phyloP scores from a whole-genome alignment of 2,113 vertebrate species.

The Sebastes schlegelii region DNA sequence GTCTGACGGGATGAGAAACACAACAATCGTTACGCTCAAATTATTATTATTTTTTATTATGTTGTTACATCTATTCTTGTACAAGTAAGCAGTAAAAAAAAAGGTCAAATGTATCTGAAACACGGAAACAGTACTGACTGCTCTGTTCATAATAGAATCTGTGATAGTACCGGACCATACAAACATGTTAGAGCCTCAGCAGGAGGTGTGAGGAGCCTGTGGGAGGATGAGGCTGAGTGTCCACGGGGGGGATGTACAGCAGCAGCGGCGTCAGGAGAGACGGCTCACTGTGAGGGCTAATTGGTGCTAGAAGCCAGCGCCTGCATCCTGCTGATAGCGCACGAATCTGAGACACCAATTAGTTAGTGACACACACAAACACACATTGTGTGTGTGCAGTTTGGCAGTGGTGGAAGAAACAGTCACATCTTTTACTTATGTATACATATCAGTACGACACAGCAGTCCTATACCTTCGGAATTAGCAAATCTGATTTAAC shows the following conservation, averaged over 20 bases:
- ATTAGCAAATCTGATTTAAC: too few species aligned
- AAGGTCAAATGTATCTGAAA: too few species aligned
- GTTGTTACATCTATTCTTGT: too few species aligned
- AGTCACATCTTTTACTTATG: neutral
- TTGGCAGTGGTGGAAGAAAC: neutral
- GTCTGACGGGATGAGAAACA: neutral
- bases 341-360: slow-evolving; percentile 1
- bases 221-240: neutral
- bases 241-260: neutral
- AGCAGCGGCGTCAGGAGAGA: neutral
- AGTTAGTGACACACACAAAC: slow-evolving; percentile 1
- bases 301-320: slow-evolving; percentile 4
- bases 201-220: neutral
- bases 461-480: too few species aligned
- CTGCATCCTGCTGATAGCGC: slow-evolving; percentile 50
- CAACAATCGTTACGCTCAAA: neutral
- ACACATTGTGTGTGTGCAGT: neutral
- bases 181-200: neutral
- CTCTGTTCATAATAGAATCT: too few species aligned
- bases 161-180: too few species aligned
- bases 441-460: neutral
- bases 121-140: too few species aligned
- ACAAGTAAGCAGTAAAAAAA: too few species aligned
- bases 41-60: too few species aligned
- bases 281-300: slow-evolving; percentile 12